Percentiles rank a stretch among this genome's conserved stretches.
phyloP scores from a whole-genome alignment of 1,140 invertebrate species.

The Andrena cerasifolii region DNA sequence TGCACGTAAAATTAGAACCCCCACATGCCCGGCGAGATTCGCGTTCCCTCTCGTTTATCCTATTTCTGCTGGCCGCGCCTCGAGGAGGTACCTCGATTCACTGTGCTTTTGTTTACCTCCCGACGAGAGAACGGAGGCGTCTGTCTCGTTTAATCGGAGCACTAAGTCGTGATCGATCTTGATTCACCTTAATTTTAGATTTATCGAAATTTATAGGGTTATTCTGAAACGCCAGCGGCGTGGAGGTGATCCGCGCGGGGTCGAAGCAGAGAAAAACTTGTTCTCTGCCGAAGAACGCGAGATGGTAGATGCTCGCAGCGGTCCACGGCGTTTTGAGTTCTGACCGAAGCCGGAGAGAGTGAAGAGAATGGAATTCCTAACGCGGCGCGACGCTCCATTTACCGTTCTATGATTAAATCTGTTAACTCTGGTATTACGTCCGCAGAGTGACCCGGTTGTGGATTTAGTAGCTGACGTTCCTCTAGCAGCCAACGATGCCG shows the following conservation, averaged over 20 bases:
- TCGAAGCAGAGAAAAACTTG: not conserved
- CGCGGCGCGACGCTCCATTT: conserved; percentile 42
- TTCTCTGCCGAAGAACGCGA: not conserved
- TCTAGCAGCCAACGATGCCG: not conserved
- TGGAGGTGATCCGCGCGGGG: no score
- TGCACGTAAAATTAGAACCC: conserved; percentile 62
- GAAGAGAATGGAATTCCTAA: conserved; percentile 40
- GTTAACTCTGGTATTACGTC: conserved; percentile 44
- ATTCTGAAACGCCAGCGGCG: no score
- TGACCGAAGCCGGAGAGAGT: not conserved
- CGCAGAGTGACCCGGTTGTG: conserved; percentile 45
- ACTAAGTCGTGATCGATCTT: not conserved
- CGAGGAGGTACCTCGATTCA: conserved; percentile 21
- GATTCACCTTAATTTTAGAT: no score
- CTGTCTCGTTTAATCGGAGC: conserved; percentile 1
- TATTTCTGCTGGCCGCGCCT: conserved; percentile 18
- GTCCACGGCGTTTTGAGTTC: not conserved
- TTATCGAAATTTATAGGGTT: no score
- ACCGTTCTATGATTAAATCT: conserved; percentile 54
- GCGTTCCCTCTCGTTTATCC: conserved; percentile 58
- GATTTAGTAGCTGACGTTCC: conserved; percentile 27
- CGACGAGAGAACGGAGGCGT: not conserved
- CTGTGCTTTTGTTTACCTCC: conserved; percentile 55
- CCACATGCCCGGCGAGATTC: conserved; percentile 50
- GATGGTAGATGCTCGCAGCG: not conserved